Evolutionary conservation across 2,888 invertebrate genomes (phyloP), one percentile per base, ranked within the genome.

Genomic region (Hirtodrosophila confusa): DNA sequence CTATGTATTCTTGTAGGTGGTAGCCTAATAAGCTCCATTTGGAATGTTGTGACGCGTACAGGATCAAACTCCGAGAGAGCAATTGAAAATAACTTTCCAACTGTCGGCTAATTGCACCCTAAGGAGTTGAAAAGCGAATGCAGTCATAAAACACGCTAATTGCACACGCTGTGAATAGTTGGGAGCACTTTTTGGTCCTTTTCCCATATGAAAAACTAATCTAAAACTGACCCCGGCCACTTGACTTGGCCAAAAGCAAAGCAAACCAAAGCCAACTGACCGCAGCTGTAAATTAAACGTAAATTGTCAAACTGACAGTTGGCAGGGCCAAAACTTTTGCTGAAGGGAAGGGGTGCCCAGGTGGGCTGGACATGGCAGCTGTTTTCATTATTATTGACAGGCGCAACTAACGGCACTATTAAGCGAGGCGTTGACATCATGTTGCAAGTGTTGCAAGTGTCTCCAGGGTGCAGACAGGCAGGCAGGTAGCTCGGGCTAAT

Each of bases 351-450:
- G 6, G 51, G n/a, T 31, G 12, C 36, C 37, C 55, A 61, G 56
- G 75, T 66, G 67, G 67, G 50, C 63, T 23, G 61, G 51, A 56
- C 57, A 54, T 66, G 77, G 75, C 86, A 83, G 82, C 83, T 85
- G 86, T 69, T 75, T 83, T 85, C 83, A 82, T 83, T 86, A 80
- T 70, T 86, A 84, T 84, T 78, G 83, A 84, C 83, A 82, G 85
- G 77, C 69, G 63, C 69, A 62, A 67, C 85, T 72, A 85, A 82
- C 77, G 67, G 82, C 61, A 77, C 77, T 75, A 82, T 82, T 82
- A 84, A 60, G 61, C 67, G 73, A 84, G 76, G 84, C 78, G 84
- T 84, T 84, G 84, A 84, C 84, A 69, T 73, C 72, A 40, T 56
- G 83, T 69, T 72, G 56, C 76, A 77, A 69, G 65, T 63, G 5